Conservation (phyloP, 2,888 invertebrate species). For the Dromius quadrimaculatus region DNA sequence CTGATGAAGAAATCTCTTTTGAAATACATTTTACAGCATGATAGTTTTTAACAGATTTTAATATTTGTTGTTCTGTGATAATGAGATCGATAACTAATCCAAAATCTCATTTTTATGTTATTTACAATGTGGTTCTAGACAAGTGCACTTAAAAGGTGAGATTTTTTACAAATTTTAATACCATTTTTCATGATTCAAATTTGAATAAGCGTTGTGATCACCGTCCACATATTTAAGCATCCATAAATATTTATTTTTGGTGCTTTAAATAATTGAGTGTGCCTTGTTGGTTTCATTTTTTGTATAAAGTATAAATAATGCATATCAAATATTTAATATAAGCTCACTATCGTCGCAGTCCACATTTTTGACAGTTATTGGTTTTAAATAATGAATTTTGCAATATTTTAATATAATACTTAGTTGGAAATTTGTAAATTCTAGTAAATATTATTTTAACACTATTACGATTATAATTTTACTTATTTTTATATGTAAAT, state of each 20-base stretch:
- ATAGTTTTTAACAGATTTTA: constrained; percentile 17
- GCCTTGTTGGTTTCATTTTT: constrained; percentile 46
- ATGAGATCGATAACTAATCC: constrained; percentile 42
- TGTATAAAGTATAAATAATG: constrained; percentile 47
- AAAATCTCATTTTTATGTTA: constrained; percentile 41
- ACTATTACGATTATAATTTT: constrained; percentile 4
- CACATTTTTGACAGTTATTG: constrained; percentile 2
- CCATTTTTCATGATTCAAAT: too few species aligned
- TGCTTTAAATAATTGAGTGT: constrained; percentile 32
- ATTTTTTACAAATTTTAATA: constrained; percentile 3
- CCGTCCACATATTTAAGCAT: constrained; percentile 24
- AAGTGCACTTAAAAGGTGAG: constrained; percentile 38
- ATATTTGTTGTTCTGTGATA: constrained; percentile 46
- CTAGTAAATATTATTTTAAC: neutral
- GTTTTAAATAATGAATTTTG: neutral
- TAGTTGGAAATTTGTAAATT: neutral
- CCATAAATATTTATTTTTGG: constrained; percentile 10
- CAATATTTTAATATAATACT: constrained; percentile 4
- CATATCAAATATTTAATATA: constrained; percentile 39
- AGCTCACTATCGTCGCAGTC: constrained; percentile 1
- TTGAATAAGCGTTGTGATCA: too few species aligned
- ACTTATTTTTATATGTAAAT: constrained; percentile 38
- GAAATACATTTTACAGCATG: constrained; percentile 37
- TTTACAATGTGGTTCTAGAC: constrained; percentile 32
- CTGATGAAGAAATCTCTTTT: constrained; percentile 22